Base-by-base conservation (phyloP, 2,888 invertebrate genomes). In the Coenonympha glycerion region DNA sequence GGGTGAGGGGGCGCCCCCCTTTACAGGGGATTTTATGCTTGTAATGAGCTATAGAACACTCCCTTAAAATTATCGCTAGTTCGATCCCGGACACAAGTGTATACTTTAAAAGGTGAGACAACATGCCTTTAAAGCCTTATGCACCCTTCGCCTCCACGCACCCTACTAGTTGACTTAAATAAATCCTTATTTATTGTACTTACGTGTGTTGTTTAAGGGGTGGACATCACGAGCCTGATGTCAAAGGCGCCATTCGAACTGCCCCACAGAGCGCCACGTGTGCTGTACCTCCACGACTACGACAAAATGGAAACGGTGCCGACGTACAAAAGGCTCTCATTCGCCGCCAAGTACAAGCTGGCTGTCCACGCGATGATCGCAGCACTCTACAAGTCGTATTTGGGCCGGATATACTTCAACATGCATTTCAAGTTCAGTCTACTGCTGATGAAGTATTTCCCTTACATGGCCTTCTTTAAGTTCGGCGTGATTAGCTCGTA, bases 391-490 rank as follows among this genome's bases (percentile, higher is more conserved):
- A 70, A 74, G 6, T 88, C 83, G 9, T 71, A 61, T 49, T 63
- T 90, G 44, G 89, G 92, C 13, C 87, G 92, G 6, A 71, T 87
- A 34, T 89, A 90, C 61, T 88, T 92, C 44, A 94, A 93, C 66
- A 68, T 79, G 18, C 81, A 90, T 42, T 90, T 91, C 67, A 79
- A 83, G 63, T 64, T 91, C 1, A 82, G 89, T 15, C 68, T 93
- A 13, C 88, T 89, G 57, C 66, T 93, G 0, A 90, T 92, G 71
- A 89, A 89, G 58, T 88, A 91, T 47, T 91, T 90, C 63, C 94
- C 95, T 0, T 91, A 91, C 59, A 62, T 93, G 34, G 92, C 92
- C 0, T 91, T 91, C 72, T 89, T 89, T 63, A 86, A 79, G 30
- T 93, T 89, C 66, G 93, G 93, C 3, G 67, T 88, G 3, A 85